These are phyloP conservation scores for Corythoichthys haematopterus DNA, from an alignment of 2,113 vertebrate genomes.

Conservation along the genomic window DNA sequence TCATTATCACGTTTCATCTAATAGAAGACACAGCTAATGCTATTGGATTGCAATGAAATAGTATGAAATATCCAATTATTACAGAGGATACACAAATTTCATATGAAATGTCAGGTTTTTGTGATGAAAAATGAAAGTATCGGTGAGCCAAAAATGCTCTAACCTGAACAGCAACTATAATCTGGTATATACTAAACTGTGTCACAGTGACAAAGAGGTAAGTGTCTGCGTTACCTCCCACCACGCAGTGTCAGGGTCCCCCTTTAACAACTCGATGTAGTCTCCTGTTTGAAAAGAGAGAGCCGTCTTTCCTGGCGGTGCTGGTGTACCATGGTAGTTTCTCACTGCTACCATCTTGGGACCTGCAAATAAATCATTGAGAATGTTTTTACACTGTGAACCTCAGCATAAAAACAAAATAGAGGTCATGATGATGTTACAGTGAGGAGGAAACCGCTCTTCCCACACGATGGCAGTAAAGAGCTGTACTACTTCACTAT, in stretches of 20 bases:
- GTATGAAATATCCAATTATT: too few relatives aligned
- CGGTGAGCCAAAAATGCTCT: too few relatives aligned
- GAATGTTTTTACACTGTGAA: neutral
- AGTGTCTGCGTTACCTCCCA: conserved; percentile 83
- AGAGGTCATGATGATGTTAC: neutral
- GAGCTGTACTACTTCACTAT: conserved; percentile 14
- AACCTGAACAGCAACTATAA: too few relatives aligned
- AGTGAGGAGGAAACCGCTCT: neutral
- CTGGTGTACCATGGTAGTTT: conserved; percentile 87
- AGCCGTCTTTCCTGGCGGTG: conserved; percentile 78
- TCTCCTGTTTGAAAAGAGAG: conserved; percentile 89
- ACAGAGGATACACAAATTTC: too few relatives aligned
- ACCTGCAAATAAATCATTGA: conserved; percentile 66
- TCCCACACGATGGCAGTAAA: conserved; percentile 69
- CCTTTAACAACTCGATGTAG: conserved; percentile 88
- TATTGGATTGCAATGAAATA: too few relatives aligned
- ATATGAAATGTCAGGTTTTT: too few relatives aligned
- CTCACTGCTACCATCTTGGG: conserved; percentile 94
- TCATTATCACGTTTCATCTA: too few relatives aligned
- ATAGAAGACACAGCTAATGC: too few relatives aligned
- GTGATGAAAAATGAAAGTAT: too few relatives aligned
- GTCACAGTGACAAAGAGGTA: neutral
- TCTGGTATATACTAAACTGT: neutral
- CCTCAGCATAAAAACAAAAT: neutral
- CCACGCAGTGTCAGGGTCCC: conserved; percentile 87